Base-by-base conservation (phyloP, 2,113 vertebrate species). In the Accipiter virgatus region DNA sequence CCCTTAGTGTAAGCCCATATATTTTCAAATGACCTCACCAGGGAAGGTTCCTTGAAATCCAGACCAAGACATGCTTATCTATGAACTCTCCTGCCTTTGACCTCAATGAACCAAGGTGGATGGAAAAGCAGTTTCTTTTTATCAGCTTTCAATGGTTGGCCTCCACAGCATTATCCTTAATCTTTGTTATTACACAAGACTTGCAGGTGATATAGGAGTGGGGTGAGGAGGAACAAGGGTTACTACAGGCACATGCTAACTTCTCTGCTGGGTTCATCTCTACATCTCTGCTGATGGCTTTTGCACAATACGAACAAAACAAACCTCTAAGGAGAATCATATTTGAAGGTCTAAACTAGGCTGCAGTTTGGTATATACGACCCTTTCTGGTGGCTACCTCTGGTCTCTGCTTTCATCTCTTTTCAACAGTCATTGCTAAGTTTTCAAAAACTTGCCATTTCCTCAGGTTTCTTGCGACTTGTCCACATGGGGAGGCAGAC, bases 161-260 rank as follows among this genome's bases (percentile, higher is more conserved):
- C 53, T 80, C 56, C 48, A 45, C 29, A n/a, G 6, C 4, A 3
- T 42, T 66, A 27, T 14, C 47, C 70, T 32, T 2, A 74, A 50
- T 16, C 34, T 21, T 45, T 13, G 61, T 58, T 9, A 2, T 73
- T 70, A 62, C 45, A 2, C 2, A 8, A 17, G 47, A 50, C 22
- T 32, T 34, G 36, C 73, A 38, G 32, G 42, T 7, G 43, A 40
- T 19, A 22, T 2, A 10, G 55, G 50, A 66, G 34, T 8, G 59
- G 56, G 52, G 15, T 11, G 26, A n/a, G 71, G 29, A 59, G 40
- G 91, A 58, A 40, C 80, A 88, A 95, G 53, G 62, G 67, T 91
- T 20, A 0, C n/a, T 13, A 14, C 55, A 65, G 5, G 15, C 80
- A 65, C 4, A 0, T 8, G 79, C 36, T n/a, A 47, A 12, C 26